These are phyloP conservation scores for Drosophila santomea DNA, from an alignment of 1,140 invertebrate species.

Conservation along the genomic window DNA sequence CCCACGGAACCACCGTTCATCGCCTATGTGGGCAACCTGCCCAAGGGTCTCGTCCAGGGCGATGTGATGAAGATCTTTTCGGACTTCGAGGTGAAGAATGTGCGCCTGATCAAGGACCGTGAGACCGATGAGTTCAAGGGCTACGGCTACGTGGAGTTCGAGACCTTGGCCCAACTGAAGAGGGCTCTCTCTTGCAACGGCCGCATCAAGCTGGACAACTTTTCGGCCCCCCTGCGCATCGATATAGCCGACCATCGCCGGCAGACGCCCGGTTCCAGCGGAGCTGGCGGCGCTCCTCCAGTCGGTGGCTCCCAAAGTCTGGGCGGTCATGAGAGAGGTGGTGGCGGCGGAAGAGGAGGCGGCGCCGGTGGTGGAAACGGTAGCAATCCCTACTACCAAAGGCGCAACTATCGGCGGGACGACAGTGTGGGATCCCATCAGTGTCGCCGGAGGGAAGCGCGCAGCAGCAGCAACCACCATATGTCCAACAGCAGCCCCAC, in stretches of 20 bases:
- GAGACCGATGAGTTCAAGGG: slow-evolving; percentile 98
- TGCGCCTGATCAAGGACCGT: slow-evolving; percentile 95
- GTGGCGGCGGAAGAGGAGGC: slow-evolving; percentile 73
- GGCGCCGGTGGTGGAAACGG: slow-evolving; percentile 2
- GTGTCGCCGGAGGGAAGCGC: slow-evolving; percentile 16
- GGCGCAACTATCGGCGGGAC: slow-evolving; percentile 56
- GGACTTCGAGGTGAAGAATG: slow-evolving; percentile 90
- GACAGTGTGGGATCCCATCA: slow-evolving; percentile 55
- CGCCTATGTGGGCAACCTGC: slow-evolving; percentile 96
- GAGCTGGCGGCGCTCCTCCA: slow-evolving; percentile 11
- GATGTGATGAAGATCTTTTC: slow-evolving; percentile 96
- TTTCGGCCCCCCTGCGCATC: slow-evolving; percentile 88
- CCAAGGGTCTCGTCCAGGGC: slow-evolving; percentile 94
- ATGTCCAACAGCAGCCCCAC: slow-evolving; percentile 45
- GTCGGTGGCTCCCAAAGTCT: slow-evolving; percentile 5
- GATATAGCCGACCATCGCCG: slow-evolving; percentile 94
- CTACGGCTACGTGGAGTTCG: slow-evolving; percentile 98
- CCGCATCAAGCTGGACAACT: slow-evolving; percentile 89
- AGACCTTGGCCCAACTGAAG: slow-evolving; percentile 91
- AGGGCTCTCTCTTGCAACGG: slow-evolving; percentile 92
- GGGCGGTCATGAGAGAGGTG: slow-evolving; percentile 30
- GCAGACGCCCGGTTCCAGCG: not conserved
- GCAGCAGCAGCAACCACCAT: slow-evolving; percentile 9
- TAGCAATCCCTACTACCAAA: slow-evolving; percentile 33
- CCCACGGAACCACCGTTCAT: slow-evolving; percentile 95